Base-by-base conservation (phyloP, 2,888 invertebrate genomes). In the Drosophila ustulata region DNA sequence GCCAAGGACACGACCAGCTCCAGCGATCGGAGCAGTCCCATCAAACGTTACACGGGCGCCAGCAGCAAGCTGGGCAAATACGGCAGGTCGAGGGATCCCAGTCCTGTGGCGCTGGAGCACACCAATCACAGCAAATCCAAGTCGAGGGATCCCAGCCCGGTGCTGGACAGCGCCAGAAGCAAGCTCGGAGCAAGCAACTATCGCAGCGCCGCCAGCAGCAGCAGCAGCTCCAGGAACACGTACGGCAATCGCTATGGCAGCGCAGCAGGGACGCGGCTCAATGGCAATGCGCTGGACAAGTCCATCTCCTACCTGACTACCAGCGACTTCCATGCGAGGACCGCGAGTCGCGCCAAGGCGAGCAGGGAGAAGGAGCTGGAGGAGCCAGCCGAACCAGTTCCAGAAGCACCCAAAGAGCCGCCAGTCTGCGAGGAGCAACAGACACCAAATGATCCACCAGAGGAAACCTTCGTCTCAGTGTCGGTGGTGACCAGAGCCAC, bases 401-500 rank as follows among this genome's bases (percentile, higher is more conserved):
- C 3, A 6, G 13, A 13, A 3, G 13, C 6, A 41, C 7, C 7
- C 18, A 41, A 13, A 41, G 7, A 13, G 13, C 4, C 13, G 39
- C 2, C 7, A 41, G 18, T 11, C 0, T 3, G 13, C 13, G 11
- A 13, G 8, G 3, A 18, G 18, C 39, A 18, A 6, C 13, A 7
- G 34, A 3, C 7, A 13, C 7, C 39, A 5, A 88, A 83, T 11
- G 43, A 45, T 1, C 32, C 7, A 7, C 51, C 47, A 13, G 84
- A 76, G 28, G 91, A 92, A 59, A 91, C 92, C 66, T 91, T 91
- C 52, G 90, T 94, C 43, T 92, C 94, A 3, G 91, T 97, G 3
- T 93, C 93, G 4, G 94, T 96, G 55, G 93, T 96, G 3, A 96
- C 96, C 0, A 93, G 97, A 66, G 95, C 95, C 30, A 97, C 97